A percentile compares a stretch with the other conserved stretches of the same genome.
Evolutionary conservation across 2,797 vertebrate species (phyloP).

Genomic region (Propithecus deckenii): DNA sequence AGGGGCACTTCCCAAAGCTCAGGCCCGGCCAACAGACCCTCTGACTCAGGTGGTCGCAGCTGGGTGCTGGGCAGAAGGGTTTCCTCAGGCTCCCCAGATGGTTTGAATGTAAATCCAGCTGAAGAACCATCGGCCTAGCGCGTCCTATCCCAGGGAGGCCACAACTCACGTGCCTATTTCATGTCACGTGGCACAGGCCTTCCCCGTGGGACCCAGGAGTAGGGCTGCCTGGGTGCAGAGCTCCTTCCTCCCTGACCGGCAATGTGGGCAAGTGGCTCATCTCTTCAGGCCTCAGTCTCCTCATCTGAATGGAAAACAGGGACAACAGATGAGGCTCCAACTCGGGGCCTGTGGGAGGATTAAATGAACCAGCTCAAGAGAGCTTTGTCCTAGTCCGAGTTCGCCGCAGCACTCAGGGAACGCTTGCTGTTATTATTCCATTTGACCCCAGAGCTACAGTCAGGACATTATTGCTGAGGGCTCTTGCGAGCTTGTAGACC

Average conservation of each 20-base stretch:
- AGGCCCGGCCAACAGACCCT: neutral
- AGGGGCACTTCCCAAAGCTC: neutral
- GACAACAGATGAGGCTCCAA: neutral
- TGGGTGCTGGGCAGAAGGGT: neutral
- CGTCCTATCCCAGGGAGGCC: neutral
- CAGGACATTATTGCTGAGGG: neutral
- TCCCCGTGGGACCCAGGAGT: neutral
- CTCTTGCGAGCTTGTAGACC: neutral
- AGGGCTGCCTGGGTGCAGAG: neutral
- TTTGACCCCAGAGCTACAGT: neutral
- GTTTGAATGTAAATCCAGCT: neutral
- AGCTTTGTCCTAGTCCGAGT: neutral
- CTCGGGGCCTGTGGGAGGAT: neutral
- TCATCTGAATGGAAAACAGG: too few species aligned
- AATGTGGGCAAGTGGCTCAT: neutral
- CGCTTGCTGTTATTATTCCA: neutral
- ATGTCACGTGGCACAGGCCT: neutral
- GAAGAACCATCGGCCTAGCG: rapidly evolving
- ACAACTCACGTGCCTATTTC: neutral
- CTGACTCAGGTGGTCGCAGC: neutral
- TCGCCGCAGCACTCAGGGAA: rapidly evolving
- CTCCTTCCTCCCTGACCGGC: too few species aligned
- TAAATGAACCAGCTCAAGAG: neutral
- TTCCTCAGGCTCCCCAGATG: neutral
- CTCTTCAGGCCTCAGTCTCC: neutral